Conservation (phyloP, 1,140 invertebrate species). For the Drosophila oshimai region DNA sequence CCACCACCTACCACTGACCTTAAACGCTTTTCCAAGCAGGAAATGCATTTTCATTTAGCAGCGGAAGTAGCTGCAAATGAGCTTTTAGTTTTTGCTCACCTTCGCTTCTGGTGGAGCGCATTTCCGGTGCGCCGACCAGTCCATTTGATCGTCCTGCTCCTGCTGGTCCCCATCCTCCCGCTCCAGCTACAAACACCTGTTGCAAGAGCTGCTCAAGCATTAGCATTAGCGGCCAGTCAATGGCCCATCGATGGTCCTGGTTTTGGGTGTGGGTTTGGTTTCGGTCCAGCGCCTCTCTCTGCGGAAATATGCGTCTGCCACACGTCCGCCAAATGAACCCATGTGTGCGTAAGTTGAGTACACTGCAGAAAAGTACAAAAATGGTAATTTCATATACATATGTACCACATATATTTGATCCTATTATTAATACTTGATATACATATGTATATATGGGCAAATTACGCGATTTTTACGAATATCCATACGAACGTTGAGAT, state of each 20-base stretch:
- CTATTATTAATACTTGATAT: no score
- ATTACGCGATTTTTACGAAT: no score
- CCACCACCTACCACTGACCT: constrained; percentile 5
- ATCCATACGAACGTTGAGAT: no score
- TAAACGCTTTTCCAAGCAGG: constrained; percentile 75
- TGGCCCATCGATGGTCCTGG: constrained; percentile 13
- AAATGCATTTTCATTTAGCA: constrained; percentile 82
- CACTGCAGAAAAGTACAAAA: not conserved
- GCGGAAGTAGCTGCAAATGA: constrained; percentile 81
- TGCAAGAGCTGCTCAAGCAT: constrained; percentile 34
- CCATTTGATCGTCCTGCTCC: not conserved
- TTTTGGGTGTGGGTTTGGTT: not conserved
- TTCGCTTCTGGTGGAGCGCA: constrained; percentile 32
- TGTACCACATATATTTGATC: no score
- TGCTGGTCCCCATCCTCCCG: not conserved
- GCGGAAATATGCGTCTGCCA: constrained; percentile 54
- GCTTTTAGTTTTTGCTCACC: constrained; percentile 80
- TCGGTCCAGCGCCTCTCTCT: constrained; percentile 14
- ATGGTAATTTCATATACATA: no score
- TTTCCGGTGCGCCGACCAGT: constrained; percentile 25
- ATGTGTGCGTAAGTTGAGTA: not conserved
- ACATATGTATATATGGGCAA: no score
- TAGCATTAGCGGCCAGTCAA: constrained; percentile 27
- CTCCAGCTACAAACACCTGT: not conserved
- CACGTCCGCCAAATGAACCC: constrained; percentile 13